These are phyloP conservation scores for Neomonachus schauinslandi DNA, from an alignment of 2,113 vertebrate genomes.

Conservation along the genomic window DNA sequence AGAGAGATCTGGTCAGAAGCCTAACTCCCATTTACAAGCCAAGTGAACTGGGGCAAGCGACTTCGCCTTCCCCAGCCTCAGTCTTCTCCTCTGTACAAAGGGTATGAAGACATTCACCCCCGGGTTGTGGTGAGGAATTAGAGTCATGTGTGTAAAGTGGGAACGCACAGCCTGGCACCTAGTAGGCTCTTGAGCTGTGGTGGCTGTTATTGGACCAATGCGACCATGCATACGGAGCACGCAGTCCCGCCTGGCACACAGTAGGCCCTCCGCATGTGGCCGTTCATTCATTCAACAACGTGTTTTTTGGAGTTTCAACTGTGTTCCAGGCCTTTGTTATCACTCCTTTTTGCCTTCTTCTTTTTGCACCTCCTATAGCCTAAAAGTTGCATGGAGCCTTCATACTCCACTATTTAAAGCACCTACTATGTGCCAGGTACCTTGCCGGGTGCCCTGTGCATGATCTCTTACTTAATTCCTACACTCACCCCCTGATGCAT, in stretches of 20 bases:
- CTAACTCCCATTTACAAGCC: neutral
- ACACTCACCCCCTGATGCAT: neutral
- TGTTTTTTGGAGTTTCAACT: neutral
- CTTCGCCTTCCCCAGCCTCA: neutral
- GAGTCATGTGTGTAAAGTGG: neutral
- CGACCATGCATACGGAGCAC: neutral
- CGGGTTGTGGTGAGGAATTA: neutral
- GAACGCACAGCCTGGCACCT: neutral
- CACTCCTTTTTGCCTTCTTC: neutral
- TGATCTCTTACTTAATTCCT: neutral
- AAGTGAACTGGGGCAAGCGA: neutral
- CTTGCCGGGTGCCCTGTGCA: rapidly evolving
- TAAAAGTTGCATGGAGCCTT: neutral
- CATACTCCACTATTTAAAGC: neutral
- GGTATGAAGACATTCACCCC: neutral
- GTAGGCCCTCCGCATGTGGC: neutral
- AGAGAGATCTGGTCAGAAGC: neutral
- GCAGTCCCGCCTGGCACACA: no score
- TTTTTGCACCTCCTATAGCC: neutral
- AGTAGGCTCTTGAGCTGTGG: neutral
- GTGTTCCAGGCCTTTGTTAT: neutral
- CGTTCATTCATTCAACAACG: neutral
- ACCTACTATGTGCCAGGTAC: neutral
- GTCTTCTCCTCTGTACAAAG: neutral
- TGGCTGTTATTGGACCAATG: neutral